Evolutionary conservation across 2,888 invertebrate genomes (phyloP).

Genomic region (Spialia ferax): DNA sequence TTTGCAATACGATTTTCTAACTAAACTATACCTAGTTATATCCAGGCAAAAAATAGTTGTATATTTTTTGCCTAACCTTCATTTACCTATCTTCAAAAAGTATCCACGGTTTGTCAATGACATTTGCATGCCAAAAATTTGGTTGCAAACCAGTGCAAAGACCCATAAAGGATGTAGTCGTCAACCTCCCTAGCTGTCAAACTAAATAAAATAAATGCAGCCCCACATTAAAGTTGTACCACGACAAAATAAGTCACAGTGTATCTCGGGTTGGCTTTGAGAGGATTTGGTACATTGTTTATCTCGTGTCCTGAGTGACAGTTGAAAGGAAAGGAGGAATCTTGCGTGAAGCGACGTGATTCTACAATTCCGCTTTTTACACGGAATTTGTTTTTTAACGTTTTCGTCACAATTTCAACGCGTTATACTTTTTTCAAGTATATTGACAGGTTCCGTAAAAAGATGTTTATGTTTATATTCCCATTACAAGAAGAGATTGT

Average conservation of each 20-base stretch:
- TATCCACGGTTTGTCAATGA: background rate
- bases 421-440: background rate
- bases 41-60: no score
- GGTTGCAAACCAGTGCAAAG: no score
- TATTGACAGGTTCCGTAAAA: background rate
- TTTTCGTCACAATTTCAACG: slow-evolving; percentile 16
- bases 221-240: slow-evolving; percentile 58
- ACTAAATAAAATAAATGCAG: slow-evolving; percentile 56
- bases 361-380: slow-evolving; percentile 35
- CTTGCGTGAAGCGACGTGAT: slow-evolving; percentile 38
- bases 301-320: slow-evolving; percentile 43
- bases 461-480: background rate
- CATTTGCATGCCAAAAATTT: background rate
- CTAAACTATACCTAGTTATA: no score
- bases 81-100: background rate
- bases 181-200: slow-evolving; percentile 42
- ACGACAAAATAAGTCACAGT: slow-evolving; percentile 57
- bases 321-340: slow-evolving; percentile 40
- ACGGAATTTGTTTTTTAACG: slow-evolving; percentile 22
- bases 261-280: slow-evolving; percentile 37
- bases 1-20: no score
- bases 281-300: slow-evolving; percentile 44
- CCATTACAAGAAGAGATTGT: background rate
- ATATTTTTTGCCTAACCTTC: background rate
- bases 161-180: slow-evolving; percentile 16